phyloP scores from a whole-genome alignment of 2,113 vertebrate species.

The Zeus faber region DNA sequence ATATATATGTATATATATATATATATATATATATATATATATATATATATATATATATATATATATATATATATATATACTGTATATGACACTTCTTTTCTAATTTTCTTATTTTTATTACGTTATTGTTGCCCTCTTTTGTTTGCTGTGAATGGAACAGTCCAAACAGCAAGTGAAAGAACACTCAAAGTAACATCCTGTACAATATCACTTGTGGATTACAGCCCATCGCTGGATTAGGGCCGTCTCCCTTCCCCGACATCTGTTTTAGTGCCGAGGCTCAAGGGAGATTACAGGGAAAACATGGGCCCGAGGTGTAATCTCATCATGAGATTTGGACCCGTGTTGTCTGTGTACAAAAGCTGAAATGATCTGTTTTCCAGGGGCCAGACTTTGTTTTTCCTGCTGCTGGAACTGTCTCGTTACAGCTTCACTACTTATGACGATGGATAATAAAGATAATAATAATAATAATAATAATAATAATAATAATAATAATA shows the following conservation, averaged over 20 bases:
- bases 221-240: slow-evolving; percentile 57
- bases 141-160: too few species aligned
- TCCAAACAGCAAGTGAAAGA: too few species aligned
- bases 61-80: neutral
- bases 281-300: slow-evolving; percentile 51
- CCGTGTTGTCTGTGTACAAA: slow-evolving; percentile 29
- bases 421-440: neutral
- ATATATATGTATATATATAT: too few species aligned
- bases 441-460: neutral
- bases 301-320: slow-evolving; percentile 59
- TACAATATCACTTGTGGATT: slow-evolving; percentile 51
- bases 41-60: too few species aligned
- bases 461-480: too few species aligned
- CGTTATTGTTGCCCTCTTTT: too few species aligned
- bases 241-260: slow-evolving; percentile 44
- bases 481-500: too few species aligned
- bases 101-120: too few species aligned
- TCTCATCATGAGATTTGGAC: slow-evolving; percentile 70
- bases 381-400: too few species aligned
- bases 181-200: slow-evolving; percentile 35
- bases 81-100: too few species aligned
- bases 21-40: too few species aligned
- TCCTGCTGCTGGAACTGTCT: slow-evolving; percentile 29
- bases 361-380: neutral
- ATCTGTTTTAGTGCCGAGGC: slow-evolving; percentile 58